Conservation (phyloP, 2,113 vertebrate species). For the Phylloscopus trochiloides region DNA sequence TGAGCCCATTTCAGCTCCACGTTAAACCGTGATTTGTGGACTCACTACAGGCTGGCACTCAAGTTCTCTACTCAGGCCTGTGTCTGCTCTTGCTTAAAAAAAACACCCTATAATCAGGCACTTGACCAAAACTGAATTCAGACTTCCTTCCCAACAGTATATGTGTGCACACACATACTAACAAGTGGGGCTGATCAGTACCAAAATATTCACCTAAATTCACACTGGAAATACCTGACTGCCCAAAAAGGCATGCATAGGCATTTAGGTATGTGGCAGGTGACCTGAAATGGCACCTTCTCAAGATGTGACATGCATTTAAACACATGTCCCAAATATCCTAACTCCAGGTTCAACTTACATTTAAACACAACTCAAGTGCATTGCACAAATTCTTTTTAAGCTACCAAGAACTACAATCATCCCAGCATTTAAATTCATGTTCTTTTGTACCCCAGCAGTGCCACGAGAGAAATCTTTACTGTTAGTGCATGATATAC, state of each 20-base stretch:
- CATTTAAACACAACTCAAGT: background rate
- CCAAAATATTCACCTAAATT: background rate
- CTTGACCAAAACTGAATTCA: background rate
- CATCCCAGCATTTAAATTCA: background rate
- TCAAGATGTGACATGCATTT: background rate
- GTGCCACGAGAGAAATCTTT: accelerated
- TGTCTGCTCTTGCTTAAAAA: background rate
- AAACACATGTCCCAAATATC: accelerated
- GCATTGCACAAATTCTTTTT: background rate
- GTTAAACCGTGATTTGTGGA: accelerated
- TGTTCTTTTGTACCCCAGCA: background rate
- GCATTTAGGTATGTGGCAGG: accelerated
- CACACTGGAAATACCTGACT: background rate
- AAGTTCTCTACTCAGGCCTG: background rate
- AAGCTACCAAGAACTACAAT: background rate
- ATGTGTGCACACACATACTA: accelerated
- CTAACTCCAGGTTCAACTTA: background rate
- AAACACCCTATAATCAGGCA: background rate
- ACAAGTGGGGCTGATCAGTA: background rate
- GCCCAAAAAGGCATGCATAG: background rate
- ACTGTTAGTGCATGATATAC: accelerated
- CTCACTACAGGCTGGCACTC: background rate
- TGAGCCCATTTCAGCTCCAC: background rate
- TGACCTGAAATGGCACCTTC: background rate
- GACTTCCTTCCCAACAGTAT: background rate